Evolutionary conservation across 2,797 vertebrate genomes (phyloP).

Genomic region (Tenualosa thibaudeaui): DNA sequence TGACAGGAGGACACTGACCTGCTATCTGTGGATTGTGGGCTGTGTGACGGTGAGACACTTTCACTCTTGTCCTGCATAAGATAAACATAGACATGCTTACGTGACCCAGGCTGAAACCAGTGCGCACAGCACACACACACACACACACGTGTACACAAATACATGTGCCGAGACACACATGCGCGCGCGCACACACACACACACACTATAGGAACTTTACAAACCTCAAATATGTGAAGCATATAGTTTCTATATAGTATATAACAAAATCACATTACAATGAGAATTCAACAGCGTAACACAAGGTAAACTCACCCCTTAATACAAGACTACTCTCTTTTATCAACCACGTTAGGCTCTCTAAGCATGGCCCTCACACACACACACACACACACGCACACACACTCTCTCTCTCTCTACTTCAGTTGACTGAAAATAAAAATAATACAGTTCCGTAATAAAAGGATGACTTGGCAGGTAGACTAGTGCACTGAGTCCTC

Average conservation of each 20-base stretch:
- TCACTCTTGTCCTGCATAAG: slow-evolving; percentile 65
- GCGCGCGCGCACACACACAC: not conserved
- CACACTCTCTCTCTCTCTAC: no score
- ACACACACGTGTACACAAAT: no score
- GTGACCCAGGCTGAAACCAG: no score
- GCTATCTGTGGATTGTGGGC: slow-evolving; percentile 55
- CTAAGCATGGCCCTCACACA: not conserved
- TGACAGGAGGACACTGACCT: slow-evolving; percentile 56
- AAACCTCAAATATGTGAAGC: no score
- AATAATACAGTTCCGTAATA: not conserved
- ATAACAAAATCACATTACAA: not conserved
- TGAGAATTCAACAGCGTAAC: not conserved
- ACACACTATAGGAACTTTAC: no score
- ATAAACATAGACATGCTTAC: not conserved
- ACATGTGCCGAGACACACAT: no score
- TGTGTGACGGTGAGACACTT: slow-evolving; percentile 46
- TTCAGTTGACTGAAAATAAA: no score
- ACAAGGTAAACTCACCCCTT: not conserved
- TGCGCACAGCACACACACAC: not conserved
- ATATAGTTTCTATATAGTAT: no score
- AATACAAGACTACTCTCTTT: not conserved
- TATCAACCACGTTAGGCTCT: not conserved
- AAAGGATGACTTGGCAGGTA: not conserved
- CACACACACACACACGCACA: no score
- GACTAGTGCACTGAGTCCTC: slow-evolving; percentile 14